Percentiles rank a stretch among this genome's conserved stretches.
These are phyloP conservation scores for Enhydra lutris DNA, from an alignment of 2,113 vertebrate genomes.

Conservation along the genomic window DNA sequence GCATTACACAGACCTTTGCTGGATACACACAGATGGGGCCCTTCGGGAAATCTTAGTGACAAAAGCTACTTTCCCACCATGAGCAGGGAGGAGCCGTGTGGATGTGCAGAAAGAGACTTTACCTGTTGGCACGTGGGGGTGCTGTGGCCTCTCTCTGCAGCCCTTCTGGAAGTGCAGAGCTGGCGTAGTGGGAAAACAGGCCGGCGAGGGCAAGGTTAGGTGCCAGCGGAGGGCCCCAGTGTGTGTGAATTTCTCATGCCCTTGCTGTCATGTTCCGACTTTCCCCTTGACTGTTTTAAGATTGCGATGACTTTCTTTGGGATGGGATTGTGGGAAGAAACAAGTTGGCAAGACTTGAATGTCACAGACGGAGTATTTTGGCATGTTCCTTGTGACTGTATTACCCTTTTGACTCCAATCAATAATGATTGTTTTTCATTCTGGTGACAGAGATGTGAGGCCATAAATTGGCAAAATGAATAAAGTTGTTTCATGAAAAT, in stretches of 20 bases:
- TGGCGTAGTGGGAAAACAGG: neutral
- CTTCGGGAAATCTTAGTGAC: neutral
- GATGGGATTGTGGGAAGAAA: conserved; percentile 66
- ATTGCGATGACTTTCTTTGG: conserved; percentile 38
- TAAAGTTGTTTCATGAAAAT: conserved; percentile 64
- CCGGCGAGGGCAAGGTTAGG: neutral
- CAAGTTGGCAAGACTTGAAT: conserved; percentile 52
- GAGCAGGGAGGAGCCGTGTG: neutral
- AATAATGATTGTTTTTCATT: conserved; percentile 68
- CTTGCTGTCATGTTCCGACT: conserved; percentile 51
- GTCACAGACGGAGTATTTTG: conserved; percentile 53
- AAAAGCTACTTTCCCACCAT: neutral
- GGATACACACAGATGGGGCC: neutral
- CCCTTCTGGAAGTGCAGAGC: neutral
- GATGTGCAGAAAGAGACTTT: neutral
- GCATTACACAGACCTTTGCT: neutral
- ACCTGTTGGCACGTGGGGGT: neutral
- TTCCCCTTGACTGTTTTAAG: neutral
- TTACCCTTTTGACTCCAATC: conserved; percentile 65
- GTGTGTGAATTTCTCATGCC: conserved; percentile 61
- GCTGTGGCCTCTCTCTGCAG: neutral
- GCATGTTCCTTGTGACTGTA: conserved; percentile 62
- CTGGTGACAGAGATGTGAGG: conserved; percentile 53
- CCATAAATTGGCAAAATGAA: conserved; percentile 59
- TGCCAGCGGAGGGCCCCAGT: neutral